Evolutionary conservation across 1,140 invertebrate species (phyloP), one percentile per base, ranked within the genome.

Genomic region (Anoplolepis gracilipes): DNA sequence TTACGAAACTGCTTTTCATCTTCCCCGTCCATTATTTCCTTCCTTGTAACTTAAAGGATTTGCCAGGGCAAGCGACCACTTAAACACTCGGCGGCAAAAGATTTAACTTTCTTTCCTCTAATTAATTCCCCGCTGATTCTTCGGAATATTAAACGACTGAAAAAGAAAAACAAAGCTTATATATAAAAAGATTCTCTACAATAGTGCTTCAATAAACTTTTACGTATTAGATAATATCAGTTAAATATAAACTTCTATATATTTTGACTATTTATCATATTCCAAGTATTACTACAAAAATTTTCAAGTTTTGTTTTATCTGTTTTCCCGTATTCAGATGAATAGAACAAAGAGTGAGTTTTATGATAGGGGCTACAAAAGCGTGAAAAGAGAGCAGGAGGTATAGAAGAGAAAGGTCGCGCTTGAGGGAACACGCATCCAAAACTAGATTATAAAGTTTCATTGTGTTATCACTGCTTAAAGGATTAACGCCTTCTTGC

Each of bases 371-470:
- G 28, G 25, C 13, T 22, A 36, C 42, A 13, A 42, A 11, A 11
- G 25, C 16, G 11, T 19, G 42, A 42, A 46, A 77, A 67, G 30
- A 39, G 55, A 65, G 49, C 5, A 76, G 39, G 22, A 61, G 25
- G 8, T 10, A 8, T 64, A 36, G 53, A 57, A 36, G 16, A 59
- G 22, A 28, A 61, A 28, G 39, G n/a, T 39, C 49, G 33, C 49
- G 77, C 49, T 36, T 13, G 59, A 55, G 78, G 25, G 59, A 86
- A 78, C 70, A 69, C 75, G 85, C 79, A 69, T 72, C 64, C 57
- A 87, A 85, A 90, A 90, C 86, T 90, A 72, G 85, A 90, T 90
- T 90, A 84, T 79, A 76, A 90, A 90, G 88, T 90, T 90, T 64
- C 77, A 55, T 85, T 85, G 82, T 78, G 88, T 90, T 90, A 90